A percentile compares a stretch with the other conserved stretches of the same genome.
phyloP scores from a whole-genome alignment of 2,888 invertebrate species.

The Stenoptilia bipunctidactyla region DNA sequence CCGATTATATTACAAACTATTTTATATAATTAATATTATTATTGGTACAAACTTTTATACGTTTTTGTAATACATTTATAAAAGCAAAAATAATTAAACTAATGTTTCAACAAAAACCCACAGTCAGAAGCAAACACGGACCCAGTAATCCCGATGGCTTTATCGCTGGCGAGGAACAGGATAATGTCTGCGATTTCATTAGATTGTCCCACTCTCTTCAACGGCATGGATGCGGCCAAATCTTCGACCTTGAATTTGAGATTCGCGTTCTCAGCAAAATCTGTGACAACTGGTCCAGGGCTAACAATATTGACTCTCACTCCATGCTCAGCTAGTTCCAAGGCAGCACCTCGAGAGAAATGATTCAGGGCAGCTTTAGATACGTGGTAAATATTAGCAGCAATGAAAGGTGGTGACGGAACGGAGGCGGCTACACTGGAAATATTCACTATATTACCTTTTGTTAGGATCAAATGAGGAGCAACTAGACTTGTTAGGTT shows the following conservation, averaged over 20 bases:
- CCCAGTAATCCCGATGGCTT: constrained; percentile 27
- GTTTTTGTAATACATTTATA: no score
- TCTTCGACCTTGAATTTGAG: constrained; percentile 64
- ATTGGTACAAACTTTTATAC: no score
- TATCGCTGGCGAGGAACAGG: constrained; percentile 24
- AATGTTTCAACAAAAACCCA: constrained; percentile 11
- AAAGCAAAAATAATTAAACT: no score
- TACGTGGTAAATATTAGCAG: constrained; percentile 44
- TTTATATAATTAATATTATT: no score
- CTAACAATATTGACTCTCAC: constrained; percentile 79
- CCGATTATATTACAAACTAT: no score
- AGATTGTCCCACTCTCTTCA: constrained; percentile 15
- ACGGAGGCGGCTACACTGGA: constrained; percentile 22
- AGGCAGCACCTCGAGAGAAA: constrained; percentile 25
- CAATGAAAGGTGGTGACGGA: constrained; percentile 43
- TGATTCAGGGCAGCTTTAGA: constrained; percentile 28
- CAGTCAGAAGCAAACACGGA: constrained; percentile 17
- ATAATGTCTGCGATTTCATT: constrained; percentile 24
- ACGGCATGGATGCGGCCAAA: constrained; percentile 5
- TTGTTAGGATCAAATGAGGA: constrained; percentile 24
- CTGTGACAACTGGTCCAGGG: constrained; percentile 75
- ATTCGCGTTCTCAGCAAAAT: constrained; percentile 37
- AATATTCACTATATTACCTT: constrained; percentile 31
- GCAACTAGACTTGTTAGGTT: constrained; percentile 24
- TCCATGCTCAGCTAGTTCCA: constrained; percentile 77